Percentiles rank a stretch among this genome's conserved stretches.
These are phyloP conservation scores for Carabus problematicus DNA, from an alignment of 2,888 invertebrate species.

Conservation along the genomic window DNA sequence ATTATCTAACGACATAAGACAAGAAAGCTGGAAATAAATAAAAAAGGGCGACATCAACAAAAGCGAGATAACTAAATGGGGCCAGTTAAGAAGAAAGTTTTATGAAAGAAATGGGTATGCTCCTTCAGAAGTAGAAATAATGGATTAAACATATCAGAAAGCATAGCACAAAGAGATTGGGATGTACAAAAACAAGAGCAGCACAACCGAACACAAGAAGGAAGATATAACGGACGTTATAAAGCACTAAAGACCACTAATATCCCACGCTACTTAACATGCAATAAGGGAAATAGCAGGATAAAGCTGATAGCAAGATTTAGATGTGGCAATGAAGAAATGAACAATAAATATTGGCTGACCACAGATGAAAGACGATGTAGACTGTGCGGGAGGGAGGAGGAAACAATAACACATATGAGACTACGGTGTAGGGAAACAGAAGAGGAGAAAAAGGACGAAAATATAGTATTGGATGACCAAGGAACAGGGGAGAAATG, in stretches of 20 bases:
- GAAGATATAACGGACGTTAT: background rate
- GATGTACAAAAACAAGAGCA: conserved; percentile 1
- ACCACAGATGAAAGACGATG: no score
- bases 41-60: background rate
- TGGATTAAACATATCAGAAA: background rate
- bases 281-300: no score
- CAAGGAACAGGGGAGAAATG: no score
- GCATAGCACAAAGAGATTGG: background rate
- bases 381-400: no score
- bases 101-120: conserved; percentile 10
- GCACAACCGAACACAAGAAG: background rate
- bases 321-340: no score
- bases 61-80: conserved; percentile 1
- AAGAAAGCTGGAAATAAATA: conserved; percentile 2
- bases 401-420: no score
- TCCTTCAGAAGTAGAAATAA: background rate
- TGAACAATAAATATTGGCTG: no score
- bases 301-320: no score
- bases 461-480: no score
- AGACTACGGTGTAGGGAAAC: no score
- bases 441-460: no score
- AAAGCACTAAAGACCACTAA: background rate
- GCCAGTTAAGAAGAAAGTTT: conserved; percentile 13
- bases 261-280: no score
- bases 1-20: background rate